Evolutionary conservation across 2,113 vertebrate species (phyloP).

Genomic region (Formicarius rufipectus): DNA sequence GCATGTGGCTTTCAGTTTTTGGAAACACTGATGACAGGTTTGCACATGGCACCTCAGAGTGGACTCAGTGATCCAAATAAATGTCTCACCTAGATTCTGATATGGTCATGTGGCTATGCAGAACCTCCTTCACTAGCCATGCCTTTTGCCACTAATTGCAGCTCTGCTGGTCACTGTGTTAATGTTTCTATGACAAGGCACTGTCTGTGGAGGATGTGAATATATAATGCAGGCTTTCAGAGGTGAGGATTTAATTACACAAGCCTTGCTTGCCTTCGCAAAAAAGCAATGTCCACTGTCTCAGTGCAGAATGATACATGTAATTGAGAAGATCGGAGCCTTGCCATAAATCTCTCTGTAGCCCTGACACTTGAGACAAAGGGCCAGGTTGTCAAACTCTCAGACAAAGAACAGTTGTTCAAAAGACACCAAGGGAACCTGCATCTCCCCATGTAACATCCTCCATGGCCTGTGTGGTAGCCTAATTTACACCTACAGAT

Average conservation of each 20-base stretch:
- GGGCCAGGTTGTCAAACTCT: neutral
- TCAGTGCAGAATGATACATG: neutral
- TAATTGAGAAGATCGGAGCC: neutral
- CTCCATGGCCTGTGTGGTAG: rapidly evolving
- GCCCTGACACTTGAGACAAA: neutral
- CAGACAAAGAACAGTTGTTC: conserved; percentile 20
- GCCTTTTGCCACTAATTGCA: neutral
- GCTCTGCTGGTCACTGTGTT: neutral
- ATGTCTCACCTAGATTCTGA: neutral
- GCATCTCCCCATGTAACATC: neutral
- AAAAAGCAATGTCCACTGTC: neutral
- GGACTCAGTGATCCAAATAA: neutral
- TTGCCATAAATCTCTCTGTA: neutral
- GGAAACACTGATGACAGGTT: neutral
- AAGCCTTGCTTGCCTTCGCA: neutral
- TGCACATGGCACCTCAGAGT: neutral
- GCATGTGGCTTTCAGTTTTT: neutral
- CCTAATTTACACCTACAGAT: neutral
- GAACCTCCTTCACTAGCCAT: neutral
- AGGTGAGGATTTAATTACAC: neutral
- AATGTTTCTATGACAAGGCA: neutral
- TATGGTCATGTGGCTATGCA: neutral
- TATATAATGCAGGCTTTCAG: neutral
- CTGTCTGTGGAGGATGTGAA: neutral
- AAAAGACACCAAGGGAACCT: neutral